Percentiles rank a stretch among this genome's conserved stretches.
These are phyloP conservation scores for Columba janthina DNA, from an alignment of 2,113 vertebrate species.

Conservation along the genomic window DNA sequence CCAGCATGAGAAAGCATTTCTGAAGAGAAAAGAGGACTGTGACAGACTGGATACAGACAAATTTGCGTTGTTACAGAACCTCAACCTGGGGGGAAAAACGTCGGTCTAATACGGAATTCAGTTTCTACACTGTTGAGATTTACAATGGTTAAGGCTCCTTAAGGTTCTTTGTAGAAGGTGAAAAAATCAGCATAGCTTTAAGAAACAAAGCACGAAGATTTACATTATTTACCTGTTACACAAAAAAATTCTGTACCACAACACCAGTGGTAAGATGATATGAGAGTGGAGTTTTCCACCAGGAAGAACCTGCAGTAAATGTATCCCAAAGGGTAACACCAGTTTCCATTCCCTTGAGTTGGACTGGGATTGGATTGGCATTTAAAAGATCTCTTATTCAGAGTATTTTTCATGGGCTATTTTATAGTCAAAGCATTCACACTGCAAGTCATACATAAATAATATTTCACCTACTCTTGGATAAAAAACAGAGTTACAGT, in stretches of 20 bases:
- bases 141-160: background rate
- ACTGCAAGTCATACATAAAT: background rate
- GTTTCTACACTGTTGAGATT: background rate
- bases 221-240: background rate
- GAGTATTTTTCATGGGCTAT: background rate
- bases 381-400: background rate
- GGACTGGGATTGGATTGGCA: background rate
- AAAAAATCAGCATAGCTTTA: background rate
- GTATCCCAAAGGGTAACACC: accelerated
- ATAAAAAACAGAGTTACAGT: background rate
- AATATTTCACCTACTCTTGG: background rate
- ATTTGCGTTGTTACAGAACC: background rate
- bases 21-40: background rate
- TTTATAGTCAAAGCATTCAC: background rate
- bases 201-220: background rate
- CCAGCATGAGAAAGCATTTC: background rate
- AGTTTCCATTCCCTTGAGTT: background rate
- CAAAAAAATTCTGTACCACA: background rate
- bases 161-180: background rate
- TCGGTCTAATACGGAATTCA: background rate
- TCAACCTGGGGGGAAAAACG: background rate
- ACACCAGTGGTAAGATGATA: background rate
- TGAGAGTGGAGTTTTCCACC: background rate
- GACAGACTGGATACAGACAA: background rate
- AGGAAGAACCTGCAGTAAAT: background rate